Evolutionary conservation across 2,113 vertebrate species (phyloP), one percentile per base, ranked within the genome.

Genomic region (Emydocephalus ijimae): DNA sequence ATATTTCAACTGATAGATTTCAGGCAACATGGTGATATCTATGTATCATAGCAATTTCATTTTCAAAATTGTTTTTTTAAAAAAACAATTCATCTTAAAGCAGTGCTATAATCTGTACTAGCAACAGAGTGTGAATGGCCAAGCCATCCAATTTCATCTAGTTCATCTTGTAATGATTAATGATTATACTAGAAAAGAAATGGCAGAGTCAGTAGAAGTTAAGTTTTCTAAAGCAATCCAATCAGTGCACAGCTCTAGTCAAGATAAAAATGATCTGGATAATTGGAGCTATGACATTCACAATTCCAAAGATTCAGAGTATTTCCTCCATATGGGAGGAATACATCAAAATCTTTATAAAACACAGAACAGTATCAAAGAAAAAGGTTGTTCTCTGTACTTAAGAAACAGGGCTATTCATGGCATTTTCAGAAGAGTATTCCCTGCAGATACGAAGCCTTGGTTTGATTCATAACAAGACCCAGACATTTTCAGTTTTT

Each of bases 301-400:
- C n/a, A 43, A 52, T 15, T 57, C 21, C 29, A 91, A 26, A 85
- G 64, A 85, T 39, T 20, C 54, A 15, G 8, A 5, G 8, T 54
- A 86, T 39, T 39, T 57, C 93, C 90, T 12, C 26, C 39, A 93
- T 89, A 89, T 92, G 85, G 93, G 59, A 18, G 21, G 21, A 94
- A 34, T 23, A 94, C 92, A 95, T 88, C n/a, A 61, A 29, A 61
- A 1, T 88, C n/a, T 61, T 86, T 10, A 86, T 48, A 94, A 94
- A 59, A 93, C 93, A 92, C 57, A 43, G 69, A 81, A 39, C 14
- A 69, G 10, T 18, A 81, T 43, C 34, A 81, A 43, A 81, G 74
- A 81, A 81, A 81, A 21, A 81, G 34, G 2, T 9, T 21, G 9
- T 74, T 81, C 18, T 6, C 18, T 43, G 74, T 81, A 39, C 74